Percentiles rank a stretch among this genome's conserved stretches.
These are phyloP conservation scores for Microtus montanus DNA, from an alignment of 2,113 vertebrate species.

Conservation along the genomic window DNA sequence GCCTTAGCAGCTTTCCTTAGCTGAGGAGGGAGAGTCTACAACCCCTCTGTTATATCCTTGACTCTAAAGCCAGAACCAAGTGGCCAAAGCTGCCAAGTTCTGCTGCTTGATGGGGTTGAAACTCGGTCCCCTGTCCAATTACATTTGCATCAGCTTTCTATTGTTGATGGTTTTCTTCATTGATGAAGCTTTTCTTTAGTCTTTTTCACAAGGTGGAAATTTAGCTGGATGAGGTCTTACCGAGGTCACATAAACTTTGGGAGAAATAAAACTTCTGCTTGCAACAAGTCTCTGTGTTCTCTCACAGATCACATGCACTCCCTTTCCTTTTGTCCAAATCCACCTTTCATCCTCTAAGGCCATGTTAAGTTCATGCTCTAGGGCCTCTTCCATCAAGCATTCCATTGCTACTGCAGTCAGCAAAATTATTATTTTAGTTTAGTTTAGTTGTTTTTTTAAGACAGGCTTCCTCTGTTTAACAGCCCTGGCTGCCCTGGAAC, in stretches of 20 bases:
- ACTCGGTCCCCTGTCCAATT: background rate
- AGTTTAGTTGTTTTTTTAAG: too few relatives aligned
- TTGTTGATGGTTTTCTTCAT: background rate
- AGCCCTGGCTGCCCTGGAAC: background rate
- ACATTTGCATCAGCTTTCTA: background rate
- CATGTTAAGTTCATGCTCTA: background rate
- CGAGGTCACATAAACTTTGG: background rate
- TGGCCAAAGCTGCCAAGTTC: background rate
- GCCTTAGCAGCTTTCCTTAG: background rate
- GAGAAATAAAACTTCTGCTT: constrained; percentile 32
- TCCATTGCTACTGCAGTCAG: background rate
- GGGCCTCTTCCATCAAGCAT: background rate
- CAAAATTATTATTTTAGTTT: background rate
- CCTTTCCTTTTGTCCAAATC: background rate
- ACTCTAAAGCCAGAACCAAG: background rate
- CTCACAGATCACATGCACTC: background rate
- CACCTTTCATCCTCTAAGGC: background rate
- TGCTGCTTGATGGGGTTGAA: background rate
- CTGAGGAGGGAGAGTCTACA: background rate
- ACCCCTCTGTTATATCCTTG: background rate
- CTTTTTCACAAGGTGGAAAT: background rate
- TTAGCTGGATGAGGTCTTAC: background rate
- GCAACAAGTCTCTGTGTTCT: background rate
- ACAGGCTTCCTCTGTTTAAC: too few relatives aligned
- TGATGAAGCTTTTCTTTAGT: background rate